Percentiles rank a stretch among this genome's conserved stretches.
phyloP scores from a whole-genome alignment of 2,888 invertebrate genomes.

The Melipona bicolor region DNA sequence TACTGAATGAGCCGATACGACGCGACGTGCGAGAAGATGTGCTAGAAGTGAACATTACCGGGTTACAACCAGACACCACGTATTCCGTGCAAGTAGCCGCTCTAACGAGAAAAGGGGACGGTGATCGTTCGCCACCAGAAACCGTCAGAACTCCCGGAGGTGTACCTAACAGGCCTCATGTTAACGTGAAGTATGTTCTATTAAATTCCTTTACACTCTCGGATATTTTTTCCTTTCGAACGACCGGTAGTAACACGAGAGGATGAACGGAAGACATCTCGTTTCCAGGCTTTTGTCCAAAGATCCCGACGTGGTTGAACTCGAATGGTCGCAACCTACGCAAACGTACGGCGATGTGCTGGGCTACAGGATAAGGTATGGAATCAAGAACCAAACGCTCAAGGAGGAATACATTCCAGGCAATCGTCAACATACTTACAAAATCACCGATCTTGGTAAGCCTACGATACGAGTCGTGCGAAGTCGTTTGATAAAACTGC shows the following conservation, averaged over 20 bases:
- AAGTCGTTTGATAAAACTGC: too few relatives aligned
- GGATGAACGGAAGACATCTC: neutral
- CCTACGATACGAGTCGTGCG: neutral
- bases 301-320: conserved; percentile 94
- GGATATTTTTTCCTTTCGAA: neutral
- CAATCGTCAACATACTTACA: conserved; percentile 88
- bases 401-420: conserved; percentile 90
- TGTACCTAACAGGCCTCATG: conserved; percentile 93
- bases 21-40: conserved; percentile 93
- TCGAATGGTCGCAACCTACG: conserved; percentile 96
- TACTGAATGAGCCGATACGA: conserved; percentile 94
- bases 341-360: conserved; percentile 95
- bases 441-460: conserved; percentile 89
- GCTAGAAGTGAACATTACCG: conserved; percentile 93
- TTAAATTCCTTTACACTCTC: conserved; percentile 37
- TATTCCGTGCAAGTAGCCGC: conserved; percentile 98
- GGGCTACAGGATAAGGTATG: conserved; percentile 94
- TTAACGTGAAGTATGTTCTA: conserved; percentile 90
- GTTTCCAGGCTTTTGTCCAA: conserved; percentile 90
- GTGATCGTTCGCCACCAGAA: conserved; percentile 94
- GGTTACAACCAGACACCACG: conserved; percentile 96
- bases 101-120: conserved; percentile 98
- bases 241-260: too few relatives aligned
- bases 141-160: conserved; percentile 96
- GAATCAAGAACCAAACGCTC: conserved; percentile 92